A percentile compares a stretch with the other conserved stretches of the same genome.
phyloP scores from a whole-genome alignment of 2,797 vertebrate genomes.

The Myotis vivesi region DNA sequence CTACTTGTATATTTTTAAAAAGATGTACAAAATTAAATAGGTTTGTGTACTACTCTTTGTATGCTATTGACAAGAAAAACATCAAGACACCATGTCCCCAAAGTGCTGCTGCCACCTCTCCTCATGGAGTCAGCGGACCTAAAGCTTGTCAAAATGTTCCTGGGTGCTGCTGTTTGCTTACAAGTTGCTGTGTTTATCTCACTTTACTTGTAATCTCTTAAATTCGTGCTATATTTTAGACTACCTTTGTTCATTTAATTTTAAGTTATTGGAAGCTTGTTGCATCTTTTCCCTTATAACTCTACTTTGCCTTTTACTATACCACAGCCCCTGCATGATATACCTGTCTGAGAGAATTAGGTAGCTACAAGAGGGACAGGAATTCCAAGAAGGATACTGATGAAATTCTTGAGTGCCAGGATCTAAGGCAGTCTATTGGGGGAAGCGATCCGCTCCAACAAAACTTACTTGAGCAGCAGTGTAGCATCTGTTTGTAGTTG shows the following conservation, averaged over 20 bases:
- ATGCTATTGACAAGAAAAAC: conserved; percentile 35
- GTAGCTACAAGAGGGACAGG: background rate
- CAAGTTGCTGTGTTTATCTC: background rate
- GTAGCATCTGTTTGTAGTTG: background rate
- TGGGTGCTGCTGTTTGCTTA: background rate
- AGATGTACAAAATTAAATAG: conserved; percentile 66
- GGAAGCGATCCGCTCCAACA: background rate
- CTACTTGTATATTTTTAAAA: background rate
- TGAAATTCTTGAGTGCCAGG: no score
- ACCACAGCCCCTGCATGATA: background rate
- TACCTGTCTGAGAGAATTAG: background rate
- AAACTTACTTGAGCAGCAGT: conserved; percentile 24
- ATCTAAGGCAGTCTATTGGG: no score
- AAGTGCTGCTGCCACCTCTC: background rate
- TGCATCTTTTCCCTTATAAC: background rate
- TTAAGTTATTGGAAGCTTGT: background rate
- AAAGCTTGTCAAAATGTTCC: background rate
- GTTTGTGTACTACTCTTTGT: conserved; percentile 56
- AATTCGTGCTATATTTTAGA: no score
- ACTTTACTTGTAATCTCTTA: background rate
- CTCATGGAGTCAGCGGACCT: no score
- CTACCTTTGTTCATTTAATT: background rate
- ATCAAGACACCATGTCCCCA: background rate
- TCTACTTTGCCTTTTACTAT: background rate
- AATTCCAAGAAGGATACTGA: background rate